Conservation (phyloP, 2,888 invertebrate genomes). For the Macaria notata region DNA sequence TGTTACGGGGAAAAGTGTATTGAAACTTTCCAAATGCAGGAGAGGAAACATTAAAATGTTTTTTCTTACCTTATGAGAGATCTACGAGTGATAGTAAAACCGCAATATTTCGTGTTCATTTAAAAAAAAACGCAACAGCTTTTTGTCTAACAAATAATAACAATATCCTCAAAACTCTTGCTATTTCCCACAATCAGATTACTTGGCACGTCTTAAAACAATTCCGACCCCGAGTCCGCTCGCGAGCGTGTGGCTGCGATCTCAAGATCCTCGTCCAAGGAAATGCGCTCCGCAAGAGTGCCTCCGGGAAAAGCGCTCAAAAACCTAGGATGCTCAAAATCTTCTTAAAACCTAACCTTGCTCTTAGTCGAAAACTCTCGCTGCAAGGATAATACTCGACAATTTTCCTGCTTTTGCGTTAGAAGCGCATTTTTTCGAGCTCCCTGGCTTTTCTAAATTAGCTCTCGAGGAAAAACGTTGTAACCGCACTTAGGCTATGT, state of each 20-base stretch:
- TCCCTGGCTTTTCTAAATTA: slow-evolving; percentile 13
- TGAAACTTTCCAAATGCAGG: too few relatives aligned
- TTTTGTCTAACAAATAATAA: too few relatives aligned
- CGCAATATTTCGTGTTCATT: too few relatives aligned
- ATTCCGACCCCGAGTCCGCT: too few relatives aligned
- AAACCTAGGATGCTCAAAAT: slow-evolving; percentile 22
- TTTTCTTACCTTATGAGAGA: too few relatives aligned
- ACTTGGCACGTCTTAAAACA: too few relatives aligned
- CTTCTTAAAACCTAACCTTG: slow-evolving; percentile 10
- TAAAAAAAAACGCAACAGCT: too few relatives aligned
- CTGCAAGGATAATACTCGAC: background rate
- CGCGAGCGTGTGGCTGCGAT: slow-evolving; percentile 9
- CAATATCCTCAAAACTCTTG: too few relatives aligned
- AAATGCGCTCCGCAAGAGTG: slow-evolving; percentile 1
- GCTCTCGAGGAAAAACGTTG: slow-evolving; percentile 12
- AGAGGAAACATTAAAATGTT: too few relatives aligned
- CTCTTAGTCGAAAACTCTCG: slow-evolving; percentile 27
- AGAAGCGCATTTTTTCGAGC: slow-evolving; percentile 10
- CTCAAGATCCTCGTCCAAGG: slow-evolving; percentile 9
- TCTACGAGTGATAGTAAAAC: too few relatives aligned
- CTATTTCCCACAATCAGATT: too few relatives aligned
- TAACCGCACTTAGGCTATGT: slow-evolving; percentile 9
- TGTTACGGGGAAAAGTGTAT: too few relatives aligned
- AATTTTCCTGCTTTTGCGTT: slow-evolving; percentile 4
- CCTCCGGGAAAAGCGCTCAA: slow-evolving; percentile 1